These are phyloP conservation scores for Grammomys surdaster DNA, from an alignment of 2,113 vertebrate species.

Conservation along the genomic window DNA sequence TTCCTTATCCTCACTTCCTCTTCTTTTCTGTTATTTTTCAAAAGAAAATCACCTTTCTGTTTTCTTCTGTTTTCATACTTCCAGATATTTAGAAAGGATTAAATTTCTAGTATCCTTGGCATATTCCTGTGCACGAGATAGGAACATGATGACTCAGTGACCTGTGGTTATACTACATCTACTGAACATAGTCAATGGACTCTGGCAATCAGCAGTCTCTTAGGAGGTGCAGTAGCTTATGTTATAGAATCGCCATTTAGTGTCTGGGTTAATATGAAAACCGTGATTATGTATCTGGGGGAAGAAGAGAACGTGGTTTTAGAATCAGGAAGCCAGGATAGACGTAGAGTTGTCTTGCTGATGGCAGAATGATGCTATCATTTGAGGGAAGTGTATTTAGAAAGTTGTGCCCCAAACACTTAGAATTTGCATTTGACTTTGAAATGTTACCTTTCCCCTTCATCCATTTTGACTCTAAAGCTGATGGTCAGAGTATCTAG, in stretches of 20 bases:
- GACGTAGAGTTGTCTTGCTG: too few relatives aligned
- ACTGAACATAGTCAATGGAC: not conserved
- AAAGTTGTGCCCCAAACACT: not conserved
- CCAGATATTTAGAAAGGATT: not conserved
- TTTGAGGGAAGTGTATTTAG: not conserved
- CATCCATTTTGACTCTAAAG: conserved; percentile 40
- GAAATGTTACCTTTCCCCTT: not conserved
- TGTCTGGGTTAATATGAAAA: not conserved
- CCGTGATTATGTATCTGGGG: not conserved
- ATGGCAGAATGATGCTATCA: not conserved
- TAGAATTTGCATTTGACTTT: not conserved
- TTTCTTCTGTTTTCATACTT: not conserved
- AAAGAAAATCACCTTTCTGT: not conserved
- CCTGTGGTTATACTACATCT: not conserved
- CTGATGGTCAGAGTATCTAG: not conserved
- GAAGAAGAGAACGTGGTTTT: not conserved
- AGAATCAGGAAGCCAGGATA: not conserved
- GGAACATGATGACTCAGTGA: not conserved
- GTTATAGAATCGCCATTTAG: not conserved
- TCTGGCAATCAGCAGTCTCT: not conserved
- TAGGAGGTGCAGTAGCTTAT: not conserved
- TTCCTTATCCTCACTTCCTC: too few relatives aligned
- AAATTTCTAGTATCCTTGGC: not conserved
- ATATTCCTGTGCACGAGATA: conserved; percentile 37
- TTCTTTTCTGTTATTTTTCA: not conserved